Evolutionary conservation across 2,888 invertebrate genomes (phyloP), one percentile per base, ranked within the genome.

Genomic region (Hoplodrina ambigua): DNA sequence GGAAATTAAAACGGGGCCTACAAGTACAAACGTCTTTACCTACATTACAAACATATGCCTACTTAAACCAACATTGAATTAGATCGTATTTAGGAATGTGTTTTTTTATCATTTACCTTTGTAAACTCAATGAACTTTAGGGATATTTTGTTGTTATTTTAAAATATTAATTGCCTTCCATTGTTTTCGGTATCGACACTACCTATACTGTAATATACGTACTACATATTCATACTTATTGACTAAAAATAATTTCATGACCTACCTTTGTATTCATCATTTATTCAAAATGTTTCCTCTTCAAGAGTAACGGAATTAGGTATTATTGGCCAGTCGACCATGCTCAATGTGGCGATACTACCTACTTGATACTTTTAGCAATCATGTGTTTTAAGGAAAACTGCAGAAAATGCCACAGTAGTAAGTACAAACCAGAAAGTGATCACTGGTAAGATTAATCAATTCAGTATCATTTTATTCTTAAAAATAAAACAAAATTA

Each of bases 1-100:
- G 86, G 83, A 90, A 87, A 90, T 90, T 88, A 90, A 90, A 91
- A 89, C 83, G 80, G 84, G 73, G 73, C 71, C 81, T 80, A 75
- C 77, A 79, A 84, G 82, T 80, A 72, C 82, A 70, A 82, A 81
- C 84, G 74, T 80, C 76, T 74, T 67, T 64, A 69, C 69, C 55
- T 72, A 70, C 52, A 33, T 55, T 72, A 70, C 52, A 33, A 56
- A 64, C 50, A 54, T 37, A 50, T 53, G 17, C 7, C 33, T n/a
- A 57, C 56, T 46, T 52, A 41, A 54, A 58, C 52, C 25, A 59
- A 60, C 60, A 62, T 62, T 66, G 30, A 44, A 70, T 56, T 61
- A 58, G 60, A 75, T 60, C 63, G 59, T 62, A 53, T 69, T 65
- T 74, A 59, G 8, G 15, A 62, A 54, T 59, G 25, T 72, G 44